A percentile compares a stretch with the other conserved stretches of the same genome.
phyloP scores from a whole-genome alignment of 2,797 vertebrate genomes.

The Bufotes viridis region DNA sequence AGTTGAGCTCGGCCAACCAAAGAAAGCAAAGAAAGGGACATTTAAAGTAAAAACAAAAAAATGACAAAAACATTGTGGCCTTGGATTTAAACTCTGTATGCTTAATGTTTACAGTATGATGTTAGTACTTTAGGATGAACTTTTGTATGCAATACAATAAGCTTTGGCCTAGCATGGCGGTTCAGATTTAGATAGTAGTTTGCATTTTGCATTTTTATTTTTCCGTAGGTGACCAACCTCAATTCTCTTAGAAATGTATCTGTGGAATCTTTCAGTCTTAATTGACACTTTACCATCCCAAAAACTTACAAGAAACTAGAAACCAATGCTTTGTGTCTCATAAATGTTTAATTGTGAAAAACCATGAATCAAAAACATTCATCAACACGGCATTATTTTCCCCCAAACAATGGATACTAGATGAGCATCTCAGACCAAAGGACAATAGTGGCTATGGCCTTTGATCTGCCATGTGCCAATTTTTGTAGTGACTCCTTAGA shows the following conservation, averaged over 20 bases:
- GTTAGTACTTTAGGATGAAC: slow-evolving; percentile 82
- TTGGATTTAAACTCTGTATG: slow-evolving; percentile 87
- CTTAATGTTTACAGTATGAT: slow-evolving; percentile 88
- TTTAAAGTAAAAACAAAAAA: slow-evolving; percentile 68
- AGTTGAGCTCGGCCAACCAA: slow-evolving; percentile 93
- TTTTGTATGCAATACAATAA: slow-evolving; percentile 85
- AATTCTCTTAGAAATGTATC: slow-evolving; percentile 26
- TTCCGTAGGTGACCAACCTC: slow-evolving; percentile 55
- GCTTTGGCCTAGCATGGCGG: slow-evolving; percentile 83
- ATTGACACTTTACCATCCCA: neutral
- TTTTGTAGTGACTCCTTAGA: neutral
- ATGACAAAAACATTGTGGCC: slow-evolving; percentile 74
- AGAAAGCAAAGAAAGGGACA: slow-evolving; percentile 77
- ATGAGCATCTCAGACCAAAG: neutral
- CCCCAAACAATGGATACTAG: neutral
- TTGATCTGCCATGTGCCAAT: neutral
- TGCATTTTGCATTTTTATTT: slow-evolving; percentile 68
- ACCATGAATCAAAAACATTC: neutral
- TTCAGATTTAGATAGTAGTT: slow-evolving; percentile 72
- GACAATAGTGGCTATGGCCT: neutral
- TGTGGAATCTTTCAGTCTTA: slow-evolving; percentile 26
- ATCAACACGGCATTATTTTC: neutral
- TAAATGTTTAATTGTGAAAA: neutral
- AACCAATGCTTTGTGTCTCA: neutral
- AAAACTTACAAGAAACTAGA: slow-evolving; percentile 6